Evolutionary conservation across 2,797 vertebrate species (phyloP).

Genomic region (Tokudaia muenninki): DNA sequence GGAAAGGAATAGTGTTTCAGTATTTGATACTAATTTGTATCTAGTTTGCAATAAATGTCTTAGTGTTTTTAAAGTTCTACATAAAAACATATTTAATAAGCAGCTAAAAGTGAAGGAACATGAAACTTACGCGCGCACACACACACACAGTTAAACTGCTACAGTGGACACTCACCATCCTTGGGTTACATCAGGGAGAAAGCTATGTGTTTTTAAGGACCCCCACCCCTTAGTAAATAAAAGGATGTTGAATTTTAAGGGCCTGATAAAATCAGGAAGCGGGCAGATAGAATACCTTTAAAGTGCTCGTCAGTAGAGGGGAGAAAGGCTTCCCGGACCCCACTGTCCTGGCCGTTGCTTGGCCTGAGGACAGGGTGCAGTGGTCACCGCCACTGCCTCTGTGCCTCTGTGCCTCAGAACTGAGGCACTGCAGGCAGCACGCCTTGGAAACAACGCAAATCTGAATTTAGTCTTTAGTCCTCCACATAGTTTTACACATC

Average conservation of each 20-base stretch:
- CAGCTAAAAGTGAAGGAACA: neutral
- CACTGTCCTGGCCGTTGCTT: neutral
- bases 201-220: neutral
- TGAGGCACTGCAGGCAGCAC: conserved; percentile 8
- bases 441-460: conserved; percentile 18
- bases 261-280: conserved; percentile 40
- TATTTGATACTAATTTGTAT: neutral
- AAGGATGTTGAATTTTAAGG: conserved; percentile 39
- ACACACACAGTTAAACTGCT: neutral
- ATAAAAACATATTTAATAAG: neutral
- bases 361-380: too few relatives aligned
- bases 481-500: conserved; percentile 6
- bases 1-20: neutral
- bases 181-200: conserved; percentile 20
- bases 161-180: neutral
- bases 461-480: conserved; percentile 37
- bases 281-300: conserved; percentile 10
- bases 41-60: neutral
- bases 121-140: neutral
- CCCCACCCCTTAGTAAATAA: conserved; percentile 18
- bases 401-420: neutral
- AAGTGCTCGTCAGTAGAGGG: neutral
- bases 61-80: conserved; percentile 26
- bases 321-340: neutral
- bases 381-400: neutral